Conservation (phyloP, 2,888 invertebrate genomes). For the Ceramica pisi region DNA sequence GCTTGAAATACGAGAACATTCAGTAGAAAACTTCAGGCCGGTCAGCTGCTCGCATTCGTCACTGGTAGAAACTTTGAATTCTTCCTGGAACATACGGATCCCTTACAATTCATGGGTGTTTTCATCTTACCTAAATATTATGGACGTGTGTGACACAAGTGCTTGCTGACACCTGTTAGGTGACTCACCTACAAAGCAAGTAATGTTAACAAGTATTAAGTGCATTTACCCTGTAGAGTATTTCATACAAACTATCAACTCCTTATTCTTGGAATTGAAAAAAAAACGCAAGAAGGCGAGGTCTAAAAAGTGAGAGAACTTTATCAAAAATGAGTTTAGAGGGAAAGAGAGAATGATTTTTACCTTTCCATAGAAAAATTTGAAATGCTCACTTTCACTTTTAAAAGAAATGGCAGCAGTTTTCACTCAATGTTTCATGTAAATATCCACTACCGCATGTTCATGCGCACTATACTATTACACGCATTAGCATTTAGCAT, state of each 20-base stretch:
- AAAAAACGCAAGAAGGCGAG: too few species aligned
- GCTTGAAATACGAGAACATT: neutral
- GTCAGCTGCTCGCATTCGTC: too few species aligned
- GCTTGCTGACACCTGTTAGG: neutral
- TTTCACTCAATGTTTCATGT: neutral
- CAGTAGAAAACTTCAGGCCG: neutral
- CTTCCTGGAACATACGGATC: neutral
- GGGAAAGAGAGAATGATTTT: too few species aligned
- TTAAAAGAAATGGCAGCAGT: neutral
- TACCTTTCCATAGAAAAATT: too few species aligned
- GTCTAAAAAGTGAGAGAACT: too few species aligned
- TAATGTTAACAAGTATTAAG: too few species aligned
- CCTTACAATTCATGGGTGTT: neutral
- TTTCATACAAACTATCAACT: too few species aligned
- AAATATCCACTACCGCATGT: constrained; percentile 25
- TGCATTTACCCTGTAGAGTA: too few species aligned
- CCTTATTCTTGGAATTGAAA: too few species aligned
- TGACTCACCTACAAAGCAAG: neutral
- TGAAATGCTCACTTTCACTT: too few species aligned
- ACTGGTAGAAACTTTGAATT: neutral
- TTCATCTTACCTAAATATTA: neutral
- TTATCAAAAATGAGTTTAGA: too few species aligned
- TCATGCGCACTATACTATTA: constrained; percentile 5
- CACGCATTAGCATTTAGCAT: constrained; percentile 43
- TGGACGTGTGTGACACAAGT: neutral